Evolutionary conservation across 2,888 invertebrate species (phyloP).

Genomic region (Eledona agricola): DNA sequence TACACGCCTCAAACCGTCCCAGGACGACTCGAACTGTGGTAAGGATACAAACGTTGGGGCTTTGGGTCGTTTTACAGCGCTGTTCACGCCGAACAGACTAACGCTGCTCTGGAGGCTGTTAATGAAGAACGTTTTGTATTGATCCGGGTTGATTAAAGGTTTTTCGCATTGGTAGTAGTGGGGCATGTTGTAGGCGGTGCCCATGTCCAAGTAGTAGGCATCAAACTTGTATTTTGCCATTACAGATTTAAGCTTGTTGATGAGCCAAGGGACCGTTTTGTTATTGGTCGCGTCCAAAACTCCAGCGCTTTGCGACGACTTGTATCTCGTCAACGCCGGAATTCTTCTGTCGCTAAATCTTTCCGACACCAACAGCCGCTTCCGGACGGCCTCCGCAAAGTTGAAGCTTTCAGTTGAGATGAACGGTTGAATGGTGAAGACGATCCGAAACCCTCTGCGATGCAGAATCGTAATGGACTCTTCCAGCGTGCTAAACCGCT

Average conservation of each 20-base stretch:
- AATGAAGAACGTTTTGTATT: constrained; percentile 79
- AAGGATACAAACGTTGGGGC: constrained; percentile 87
- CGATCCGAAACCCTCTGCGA: constrained; percentile 85
- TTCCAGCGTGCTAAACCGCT: constrained; percentile 79
- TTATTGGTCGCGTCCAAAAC: constrained; percentile 89
- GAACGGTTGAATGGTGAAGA: constrained; percentile 90
- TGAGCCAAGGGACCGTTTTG: constrained; percentile 79
- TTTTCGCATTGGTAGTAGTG: constrained; percentile 83
- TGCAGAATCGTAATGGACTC: constrained; percentile 82
- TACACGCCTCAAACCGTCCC: constrained; percentile 77
- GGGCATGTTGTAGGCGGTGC: constrained; percentile 85
- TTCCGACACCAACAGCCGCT: constrained; percentile 80
- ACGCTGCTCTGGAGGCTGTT: constrained; percentile 71
- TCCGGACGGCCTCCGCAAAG: constrained; percentile 81
- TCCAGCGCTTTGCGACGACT: constrained; percentile 81
- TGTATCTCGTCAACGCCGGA: constrained; percentile 84
- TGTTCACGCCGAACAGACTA: constrained; percentile 82
- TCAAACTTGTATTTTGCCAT: constrained; percentile 81
- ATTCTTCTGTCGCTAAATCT: constrained; percentile 80
- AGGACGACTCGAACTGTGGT: constrained; percentile 86
- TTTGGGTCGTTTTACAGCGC: constrained; percentile 81
- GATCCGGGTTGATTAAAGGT: constrained; percentile 80
- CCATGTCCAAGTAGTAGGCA: constrained; percentile 85
- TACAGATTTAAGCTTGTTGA: constrained; percentile 75
- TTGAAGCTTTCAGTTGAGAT: constrained; percentile 85